phyloP scores from a whole-genome alignment of 2,113 vertebrate genomes.

The Picathartes gymnocephalus region DNA sequence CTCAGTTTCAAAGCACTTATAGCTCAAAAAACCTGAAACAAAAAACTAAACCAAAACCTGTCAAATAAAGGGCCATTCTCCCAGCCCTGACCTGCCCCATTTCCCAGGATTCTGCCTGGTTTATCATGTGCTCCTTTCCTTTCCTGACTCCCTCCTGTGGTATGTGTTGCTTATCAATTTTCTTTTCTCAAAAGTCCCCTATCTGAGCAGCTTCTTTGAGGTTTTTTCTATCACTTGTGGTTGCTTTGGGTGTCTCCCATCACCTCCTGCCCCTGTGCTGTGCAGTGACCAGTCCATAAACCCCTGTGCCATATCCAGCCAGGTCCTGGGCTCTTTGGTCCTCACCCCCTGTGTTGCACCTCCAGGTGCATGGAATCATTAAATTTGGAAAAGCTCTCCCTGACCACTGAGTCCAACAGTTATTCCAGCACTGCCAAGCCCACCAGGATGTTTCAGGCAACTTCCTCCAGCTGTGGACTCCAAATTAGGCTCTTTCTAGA shows the following conservation, averaged over 20 bases:
- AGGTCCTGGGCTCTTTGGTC: neutral
- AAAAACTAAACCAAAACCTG: too few relatives aligned
- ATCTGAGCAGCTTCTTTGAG: neutral
- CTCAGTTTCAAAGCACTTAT: neutral
- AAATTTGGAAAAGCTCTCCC: neutral
- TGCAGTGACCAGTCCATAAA: neutral
- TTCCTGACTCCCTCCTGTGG: neutral
- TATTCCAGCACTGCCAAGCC: neutral
- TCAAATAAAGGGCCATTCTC: too few relatives aligned
- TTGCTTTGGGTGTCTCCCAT: neutral
- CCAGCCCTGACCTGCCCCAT: neutral
- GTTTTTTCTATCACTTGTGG: rapidly evolving
- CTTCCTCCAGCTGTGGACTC: neutral
- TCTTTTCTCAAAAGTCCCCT: neutral
- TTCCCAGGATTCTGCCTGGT: neutral
- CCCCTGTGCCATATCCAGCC: rapidly evolving
- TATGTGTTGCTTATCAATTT: rapidly evolving
- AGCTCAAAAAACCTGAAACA: neutral
- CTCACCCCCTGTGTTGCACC: neutral
- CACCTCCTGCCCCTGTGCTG: neutral
- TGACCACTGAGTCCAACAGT: neutral
- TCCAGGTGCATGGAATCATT: neutral
- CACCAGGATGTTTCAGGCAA: neutral
- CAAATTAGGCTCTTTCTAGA: neutral
- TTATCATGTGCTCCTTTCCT: rapidly evolving